Conservation (phyloP, 1,140 invertebrate genomes). For the Trichoplusia ni region DNA sequence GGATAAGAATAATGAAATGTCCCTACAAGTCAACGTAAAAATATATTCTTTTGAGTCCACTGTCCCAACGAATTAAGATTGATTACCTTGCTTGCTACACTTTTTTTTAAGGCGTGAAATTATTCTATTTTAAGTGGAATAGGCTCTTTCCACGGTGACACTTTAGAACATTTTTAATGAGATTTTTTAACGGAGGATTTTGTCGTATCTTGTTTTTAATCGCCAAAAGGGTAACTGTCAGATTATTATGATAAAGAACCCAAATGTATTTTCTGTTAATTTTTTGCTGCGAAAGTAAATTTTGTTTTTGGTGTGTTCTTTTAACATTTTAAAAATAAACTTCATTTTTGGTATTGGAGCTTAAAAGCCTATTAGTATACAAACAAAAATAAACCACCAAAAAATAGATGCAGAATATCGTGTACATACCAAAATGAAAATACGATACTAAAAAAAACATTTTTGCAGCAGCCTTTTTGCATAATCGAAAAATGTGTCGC, state of each 20-base stretch:
- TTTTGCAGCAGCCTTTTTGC: background rate
- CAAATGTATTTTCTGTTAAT: background rate
- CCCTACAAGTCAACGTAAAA: slow-evolving; percentile 38
- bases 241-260: slow-evolving; percentile 14
- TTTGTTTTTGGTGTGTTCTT: background rate
- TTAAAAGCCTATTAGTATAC: too few relatives aligned
- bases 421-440: background rate
- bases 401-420: too few relatives aligned
- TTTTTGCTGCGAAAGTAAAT: background rate
- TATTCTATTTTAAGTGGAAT: slow-evolving; percentile 26
- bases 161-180: slow-evolving; percentile 17
- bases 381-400: too few relatives aligned
- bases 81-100: slow-evolving; percentile 43
- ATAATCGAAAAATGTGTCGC: slow-evolving; percentile 6
- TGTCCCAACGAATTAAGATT: slow-evolving; percentile 55
- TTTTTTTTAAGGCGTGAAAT: slow-evolving; percentile 4
- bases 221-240: slow-evolving; percentile 10
- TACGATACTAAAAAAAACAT: background rate
- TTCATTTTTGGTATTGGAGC: too few relatives aligned
- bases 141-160: slow-evolving; percentile 11
- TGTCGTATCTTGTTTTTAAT: slow-evolving; percentile 22
- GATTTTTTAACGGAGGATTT: slow-evolving; percentile 14
- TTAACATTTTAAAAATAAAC: too few relatives aligned
- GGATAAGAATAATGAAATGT: slow-evolving; percentile 46
- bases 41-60: slow-evolving; percentile 50